Conservation (phyloP, 2,113 vertebrate genomes). For the Cheilinus undulatus region DNA sequence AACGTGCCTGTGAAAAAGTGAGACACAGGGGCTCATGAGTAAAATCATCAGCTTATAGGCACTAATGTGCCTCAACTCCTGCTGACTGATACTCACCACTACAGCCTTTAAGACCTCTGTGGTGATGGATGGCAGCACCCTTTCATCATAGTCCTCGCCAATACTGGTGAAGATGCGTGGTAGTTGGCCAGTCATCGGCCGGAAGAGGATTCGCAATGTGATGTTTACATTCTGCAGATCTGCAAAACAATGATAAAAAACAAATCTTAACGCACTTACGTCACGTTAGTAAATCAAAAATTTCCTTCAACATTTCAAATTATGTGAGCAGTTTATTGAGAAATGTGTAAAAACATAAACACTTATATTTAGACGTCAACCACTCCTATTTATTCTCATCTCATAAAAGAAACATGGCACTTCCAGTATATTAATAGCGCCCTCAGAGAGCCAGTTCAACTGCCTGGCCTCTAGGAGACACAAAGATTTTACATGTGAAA, state of each 20-base stretch:
- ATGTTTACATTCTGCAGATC: constrained; percentile 99
- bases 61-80: not conserved
- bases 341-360: too few relatives aligned
- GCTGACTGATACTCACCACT: constrained; percentile 74
- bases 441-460: too few relatives aligned
- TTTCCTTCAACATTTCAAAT: too few relatives aligned
- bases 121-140: constrained; percentile 95
- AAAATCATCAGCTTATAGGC: not conserved
- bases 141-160: constrained; percentile 97
- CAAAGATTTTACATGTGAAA: too few relatives aligned
- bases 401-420: too few relatives aligned
- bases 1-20: constrained; percentile 88
- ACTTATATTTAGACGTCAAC: too few relatives aligned
- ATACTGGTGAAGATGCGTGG: constrained; percentile 96
- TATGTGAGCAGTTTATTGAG: too few relatives aligned
- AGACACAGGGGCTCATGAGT: not conserved
- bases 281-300: too few relatives aligned
- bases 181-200: constrained; percentile 89
- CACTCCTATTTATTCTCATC: too few relatives aligned
- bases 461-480: not conserved
- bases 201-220: constrained; percentile 95
- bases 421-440: too few relatives aligned
- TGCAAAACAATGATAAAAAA: constrained; percentile 57
- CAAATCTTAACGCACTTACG: not conserved
- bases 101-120: constrained; percentile 84